These are phyloP conservation scores for Euclidia mi DNA, from an alignment of 2,888 invertebrate genomes.

Conservation along the genomic window DNA sequence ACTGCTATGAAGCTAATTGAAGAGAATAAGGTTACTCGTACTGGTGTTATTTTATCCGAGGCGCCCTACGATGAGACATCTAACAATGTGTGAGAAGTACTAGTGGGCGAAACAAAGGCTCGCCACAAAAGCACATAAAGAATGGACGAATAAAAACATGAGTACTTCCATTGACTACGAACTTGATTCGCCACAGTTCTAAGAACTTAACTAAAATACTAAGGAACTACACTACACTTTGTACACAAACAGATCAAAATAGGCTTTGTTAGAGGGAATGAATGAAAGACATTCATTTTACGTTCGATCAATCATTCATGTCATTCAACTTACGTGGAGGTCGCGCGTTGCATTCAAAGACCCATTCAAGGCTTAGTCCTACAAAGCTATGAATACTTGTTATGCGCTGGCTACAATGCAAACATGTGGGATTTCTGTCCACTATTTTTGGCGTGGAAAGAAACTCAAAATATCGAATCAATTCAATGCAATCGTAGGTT, in stretches of 20 bases:
- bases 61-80: conserved; percentile 19
- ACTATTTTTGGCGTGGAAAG: too few species aligned
- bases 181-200: conserved; percentile 1
- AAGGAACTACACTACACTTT: conserved; percentile 22
- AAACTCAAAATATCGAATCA: too few species aligned
- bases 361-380: conserved; percentile 70
- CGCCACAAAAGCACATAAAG: conserved; percentile 26
- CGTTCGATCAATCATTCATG: conserved; percentile 62
- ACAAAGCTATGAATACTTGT: conserved; percentile 54
- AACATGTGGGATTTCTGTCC: conserved; percentile 31
- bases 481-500: too few species aligned
- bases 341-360: conserved; percentile 67
- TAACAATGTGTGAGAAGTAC: conserved; percentile 16
- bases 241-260: conserved; percentile 27
- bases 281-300: conserved; percentile 54
- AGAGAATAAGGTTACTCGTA: conserved; percentile 15
- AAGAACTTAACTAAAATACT: conserved; percentile 8
- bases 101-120: conserved; percentile 33
- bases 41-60: conserved; percentile 11
- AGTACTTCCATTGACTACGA: conserved; percentile 6
- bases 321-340: conserved; percentile 68
- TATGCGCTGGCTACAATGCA: conserved; percentile 29
- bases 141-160: conserved; percentile 13
- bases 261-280: conserved; percentile 30
- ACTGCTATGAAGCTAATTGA: conserved; percentile 11